Evolutionary conservation across 2,797 vertebrate genomes (phyloP).

Genomic region (Hippocampus kuda): DNA sequence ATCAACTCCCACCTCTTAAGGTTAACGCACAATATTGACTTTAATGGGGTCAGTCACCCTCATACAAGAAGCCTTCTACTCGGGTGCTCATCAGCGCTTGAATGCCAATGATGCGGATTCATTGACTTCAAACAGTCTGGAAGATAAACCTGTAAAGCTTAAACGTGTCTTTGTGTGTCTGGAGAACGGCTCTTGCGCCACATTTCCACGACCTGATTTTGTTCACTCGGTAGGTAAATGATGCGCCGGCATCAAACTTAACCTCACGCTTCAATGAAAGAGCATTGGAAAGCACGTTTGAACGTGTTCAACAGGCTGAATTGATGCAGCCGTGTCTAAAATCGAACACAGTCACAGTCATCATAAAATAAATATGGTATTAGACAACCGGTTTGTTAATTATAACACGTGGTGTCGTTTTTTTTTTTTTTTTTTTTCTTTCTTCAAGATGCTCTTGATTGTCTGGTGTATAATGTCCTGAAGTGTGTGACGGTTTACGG

Average conservation of each 20-base stretch:
- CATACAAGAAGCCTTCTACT: constrained; percentile 36
- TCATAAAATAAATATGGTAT: background rate
- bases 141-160: constrained; percentile 46
- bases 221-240: constrained; percentile 36
- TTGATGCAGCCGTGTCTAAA: background rate
- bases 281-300: background rate
- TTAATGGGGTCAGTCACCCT: constrained; percentile 46
- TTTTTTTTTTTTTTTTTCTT: no score
- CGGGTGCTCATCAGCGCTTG: constrained; percentile 40
- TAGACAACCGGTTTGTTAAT: background rate
- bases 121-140: constrained; percentile 43
- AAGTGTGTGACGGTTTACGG: no score
- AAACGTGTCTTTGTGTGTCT: constrained; percentile 42
- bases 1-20: constrained; percentile 51
- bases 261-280: background rate
- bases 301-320: background rate
- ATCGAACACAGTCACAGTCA: background rate
- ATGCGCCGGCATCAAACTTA: constrained; percentile 2
- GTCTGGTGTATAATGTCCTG: no score
- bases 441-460: no score
- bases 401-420: background rate
- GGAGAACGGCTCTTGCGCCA: constrained; percentile 38
- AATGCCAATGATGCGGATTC: constrained; percentile 54
- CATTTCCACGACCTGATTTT: constrained; percentile 50
- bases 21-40: constrained; percentile 45